Conservation (phyloP, 2,113 vertebrate species). For the Nycticryphes semicollaris region DNA sequence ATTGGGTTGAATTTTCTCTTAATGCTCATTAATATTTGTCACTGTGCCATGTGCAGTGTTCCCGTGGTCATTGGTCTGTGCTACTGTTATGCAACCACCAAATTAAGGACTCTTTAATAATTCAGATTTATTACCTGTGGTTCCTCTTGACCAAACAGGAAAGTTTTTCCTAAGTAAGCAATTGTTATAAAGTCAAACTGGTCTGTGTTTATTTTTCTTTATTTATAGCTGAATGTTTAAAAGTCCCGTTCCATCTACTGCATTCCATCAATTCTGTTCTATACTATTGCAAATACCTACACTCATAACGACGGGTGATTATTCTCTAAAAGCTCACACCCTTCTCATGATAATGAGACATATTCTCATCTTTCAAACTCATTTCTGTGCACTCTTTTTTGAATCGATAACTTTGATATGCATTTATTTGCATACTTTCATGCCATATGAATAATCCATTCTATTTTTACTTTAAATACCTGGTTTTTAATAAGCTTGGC, state of each 20-base stretch:
- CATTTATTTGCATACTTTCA: neutral
- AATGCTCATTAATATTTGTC: neutral
- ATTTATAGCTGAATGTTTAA: neutral
- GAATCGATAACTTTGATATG: neutral
- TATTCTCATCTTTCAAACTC: neutral
- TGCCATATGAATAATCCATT: neutral
- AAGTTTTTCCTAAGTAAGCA: neutral
- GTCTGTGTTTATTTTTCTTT: neutral
- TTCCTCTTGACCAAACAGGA: neutral
- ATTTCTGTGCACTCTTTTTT: neutral
- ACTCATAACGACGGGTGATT: neutral
- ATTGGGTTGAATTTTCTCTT: neutral
- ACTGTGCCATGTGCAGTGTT: neutral
- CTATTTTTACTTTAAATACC: neutral
- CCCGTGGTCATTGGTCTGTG: neutral
- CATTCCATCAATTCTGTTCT: neutral
- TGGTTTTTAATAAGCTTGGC: neutral
- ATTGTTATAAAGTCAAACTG: neutral
- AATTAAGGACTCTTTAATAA: neutral
- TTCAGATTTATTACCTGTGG: neutral
- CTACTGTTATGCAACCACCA: neutral
- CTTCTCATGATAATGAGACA: neutral
- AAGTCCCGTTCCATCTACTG: neutral
- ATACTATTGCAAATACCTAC: rapidly evolving
- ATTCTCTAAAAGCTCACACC: neutral